These are phyloP conservation scores for Littorina saxatilis DNA, from an alignment of 1,140 invertebrate genomes.

Conservation along the genomic window DNA sequence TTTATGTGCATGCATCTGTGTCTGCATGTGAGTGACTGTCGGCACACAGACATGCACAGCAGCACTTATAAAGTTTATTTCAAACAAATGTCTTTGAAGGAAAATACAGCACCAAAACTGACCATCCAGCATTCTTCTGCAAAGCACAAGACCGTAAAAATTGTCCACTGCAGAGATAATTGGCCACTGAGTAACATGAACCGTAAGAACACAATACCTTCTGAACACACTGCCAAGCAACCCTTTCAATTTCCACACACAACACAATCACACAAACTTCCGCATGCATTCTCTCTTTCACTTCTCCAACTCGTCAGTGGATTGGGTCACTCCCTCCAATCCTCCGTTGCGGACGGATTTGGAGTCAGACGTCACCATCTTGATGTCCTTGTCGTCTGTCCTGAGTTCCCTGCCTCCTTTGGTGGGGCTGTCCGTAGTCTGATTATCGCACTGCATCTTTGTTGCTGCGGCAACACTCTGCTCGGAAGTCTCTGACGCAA, in stretches of 20 bases:
- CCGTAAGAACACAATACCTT: neutral
- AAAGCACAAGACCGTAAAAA: neutral
- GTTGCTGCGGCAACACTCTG: slow-evolving; percentile 10
- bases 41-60: no score
- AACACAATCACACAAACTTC: neutral
- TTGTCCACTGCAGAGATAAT: neutral
- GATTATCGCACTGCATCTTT: slow-evolving; percentile 18
- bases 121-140: no score
- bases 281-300: neutral
- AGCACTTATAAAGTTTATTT: no score
- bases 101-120: no score
- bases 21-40: no score
- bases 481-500: slow-evolving; percentile 25
- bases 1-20: no score
- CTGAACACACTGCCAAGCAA: neutral
- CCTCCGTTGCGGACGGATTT: slow-evolving; percentile 30
- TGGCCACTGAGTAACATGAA: neutral
- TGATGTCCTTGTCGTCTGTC: slow-evolving; percentile 3
- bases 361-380: neutral
- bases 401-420: slow-evolving; percentile 9
- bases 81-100: no score
- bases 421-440: neutral
- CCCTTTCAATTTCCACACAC: no score
- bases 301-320: neutral
- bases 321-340: neutral